These are phyloP conservation scores for Drosophila setifemur DNA, from an alignment of 1,140 invertebrate species.

Conservation along the genomic window DNA sequence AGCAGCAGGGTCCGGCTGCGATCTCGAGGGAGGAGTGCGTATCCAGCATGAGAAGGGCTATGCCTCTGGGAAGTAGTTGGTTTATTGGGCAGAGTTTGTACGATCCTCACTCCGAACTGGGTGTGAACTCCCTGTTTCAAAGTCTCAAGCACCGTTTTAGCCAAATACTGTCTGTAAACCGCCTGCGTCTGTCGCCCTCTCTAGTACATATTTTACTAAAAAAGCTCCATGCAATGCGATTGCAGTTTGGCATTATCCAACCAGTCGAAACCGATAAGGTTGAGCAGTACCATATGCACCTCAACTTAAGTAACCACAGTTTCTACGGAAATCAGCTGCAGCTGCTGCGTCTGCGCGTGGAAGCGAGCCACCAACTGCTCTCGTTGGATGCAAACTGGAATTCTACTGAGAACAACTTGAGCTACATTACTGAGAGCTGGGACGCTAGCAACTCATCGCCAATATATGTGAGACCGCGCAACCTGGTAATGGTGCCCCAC, in stretches of 20 bases:
- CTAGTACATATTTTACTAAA: conserved; percentile 56
- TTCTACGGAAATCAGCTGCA: conserved; percentile 74
- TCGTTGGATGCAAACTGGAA: neutral
- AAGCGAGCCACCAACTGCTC: conserved; percentile 54
- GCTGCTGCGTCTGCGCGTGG: conserved; percentile 55
- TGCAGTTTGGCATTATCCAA: conserved; percentile 61
- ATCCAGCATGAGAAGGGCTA: conserved; percentile 62
- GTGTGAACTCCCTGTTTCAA: conserved; percentile 33
- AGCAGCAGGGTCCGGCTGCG: conserved; percentile 66
- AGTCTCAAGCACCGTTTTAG: conserved; percentile 53
- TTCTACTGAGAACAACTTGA: conserved; percentile 16
- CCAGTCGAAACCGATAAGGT: conserved; percentile 43
- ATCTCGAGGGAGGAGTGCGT: conserved; percentile 68
- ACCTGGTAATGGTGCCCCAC: conserved; percentile 66
- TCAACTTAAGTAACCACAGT: conserved; percentile 54
- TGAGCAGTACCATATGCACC: conserved; percentile 47
- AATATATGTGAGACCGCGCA: conserved; percentile 63
- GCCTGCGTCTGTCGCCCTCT: conserved; percentile 49
- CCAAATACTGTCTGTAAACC: conserved; percentile 60
- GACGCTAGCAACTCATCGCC: conserved; percentile 67
- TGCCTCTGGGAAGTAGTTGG: conserved; percentile 73
- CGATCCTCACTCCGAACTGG: conserved; percentile 20
- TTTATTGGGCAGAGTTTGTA: conserved; percentile 63
- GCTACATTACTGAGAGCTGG: conserved; percentile 56
- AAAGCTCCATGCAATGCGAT: conserved; percentile 54